Percentiles rank a stretch among this genome's conserved stretches.
phyloP scores from a whole-genome alignment of 1,140 invertebrate species.

The Palaemon carinicauda region DNA sequence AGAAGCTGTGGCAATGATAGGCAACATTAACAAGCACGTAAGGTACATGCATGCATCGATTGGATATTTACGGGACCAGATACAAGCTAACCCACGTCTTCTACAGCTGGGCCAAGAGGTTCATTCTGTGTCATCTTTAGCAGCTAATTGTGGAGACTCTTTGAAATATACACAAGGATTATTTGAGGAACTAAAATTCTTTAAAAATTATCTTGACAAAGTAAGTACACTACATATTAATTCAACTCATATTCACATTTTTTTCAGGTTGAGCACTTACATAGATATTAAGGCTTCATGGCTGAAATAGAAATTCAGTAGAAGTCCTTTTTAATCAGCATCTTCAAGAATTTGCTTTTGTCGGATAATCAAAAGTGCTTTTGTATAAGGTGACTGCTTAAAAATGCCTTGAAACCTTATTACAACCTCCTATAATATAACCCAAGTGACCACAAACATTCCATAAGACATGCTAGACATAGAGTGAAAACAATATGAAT shows the following conservation, averaged over 20 bases:
- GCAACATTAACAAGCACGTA: slow-evolving; percentile 65
- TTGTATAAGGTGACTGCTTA: too few species aligned
- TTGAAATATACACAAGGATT: slow-evolving; percentile 47
- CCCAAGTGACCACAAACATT: too few species aligned
- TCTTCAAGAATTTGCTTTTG: too few species aligned
- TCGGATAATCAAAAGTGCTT: too few species aligned
- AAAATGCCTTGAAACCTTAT: too few species aligned
- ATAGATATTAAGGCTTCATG: not conserved
- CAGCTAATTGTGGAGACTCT: slow-evolving; percentile 38
- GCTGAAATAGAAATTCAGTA: too few species aligned
- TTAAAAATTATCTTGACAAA: slow-evolving; percentile 58
- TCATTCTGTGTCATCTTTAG: slow-evolving; percentile 49
- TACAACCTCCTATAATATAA: too few species aligned
- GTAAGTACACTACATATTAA: slow-evolving; percentile 16
- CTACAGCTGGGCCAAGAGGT: slow-evolving; percentile 62
- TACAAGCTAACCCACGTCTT: slow-evolving; percentile 63
- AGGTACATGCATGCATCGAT: slow-evolving; percentile 65
- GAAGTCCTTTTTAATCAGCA: too few species aligned
- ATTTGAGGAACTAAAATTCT: slow-evolving; percentile 57
- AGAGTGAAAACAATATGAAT: too few species aligned
- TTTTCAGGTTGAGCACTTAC: not conserved
- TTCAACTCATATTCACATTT: not conserved
- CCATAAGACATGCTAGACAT: too few species aligned
- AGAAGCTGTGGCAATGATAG: slow-evolving; percentile 65
- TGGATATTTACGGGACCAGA: slow-evolving; percentile 64